Evolutionary conservation across 2,797 vertebrate species (phyloP), one percentile per base, ranked within the genome.

Genomic region (Rhodeus uyekii): DNA sequence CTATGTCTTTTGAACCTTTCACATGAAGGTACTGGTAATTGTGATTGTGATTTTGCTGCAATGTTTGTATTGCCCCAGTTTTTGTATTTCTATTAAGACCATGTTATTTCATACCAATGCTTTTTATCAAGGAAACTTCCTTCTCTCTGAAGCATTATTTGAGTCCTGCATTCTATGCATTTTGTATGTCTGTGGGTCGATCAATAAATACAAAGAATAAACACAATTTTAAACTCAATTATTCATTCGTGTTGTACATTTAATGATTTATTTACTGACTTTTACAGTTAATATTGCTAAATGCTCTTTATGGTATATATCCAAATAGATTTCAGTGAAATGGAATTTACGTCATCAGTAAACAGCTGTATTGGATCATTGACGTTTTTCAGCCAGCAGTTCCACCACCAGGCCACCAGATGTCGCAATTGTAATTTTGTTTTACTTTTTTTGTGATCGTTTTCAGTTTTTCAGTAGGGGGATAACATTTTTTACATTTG

Each of bases 51-150:
- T 60, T 73, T 81, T 83, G 76, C 83, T 83, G 84, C 87, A 85
- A 90, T 92, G 89, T 91, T 92, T 94, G 78, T 81, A 83, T 81
- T 48, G 34, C 60, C 27, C n/a, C 60, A 19, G 48, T 50, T 84
- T 75, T 77, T 77, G 91, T 92, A 91, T 92, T 90, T 92, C 24
- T 94, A 94, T 93, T 76, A 87, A 93, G 72, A 78, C 39, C 80
- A 87, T 90, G 88, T 90, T 89, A 93, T 93, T 90, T 90, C 93
- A 93, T 93, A 93, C 93, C 89, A 91, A 85, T 78, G 24, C 88
- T 93, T 94, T 93, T 89, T 90, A 92, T 88, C 85, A 88, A 65
- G 88, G 38, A 76, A 46, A 16, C 18, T 1, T 64, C 39, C 36
- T 58, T 13, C 34, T 36, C 22, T 75, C n/a, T 39, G 73, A 60